Percentiles rank a stretch among this genome's conserved stretches.
phyloP scores from a whole-genome alignment of 2,888 invertebrate genomes.

The Podotricha telesiphe region DNA sequence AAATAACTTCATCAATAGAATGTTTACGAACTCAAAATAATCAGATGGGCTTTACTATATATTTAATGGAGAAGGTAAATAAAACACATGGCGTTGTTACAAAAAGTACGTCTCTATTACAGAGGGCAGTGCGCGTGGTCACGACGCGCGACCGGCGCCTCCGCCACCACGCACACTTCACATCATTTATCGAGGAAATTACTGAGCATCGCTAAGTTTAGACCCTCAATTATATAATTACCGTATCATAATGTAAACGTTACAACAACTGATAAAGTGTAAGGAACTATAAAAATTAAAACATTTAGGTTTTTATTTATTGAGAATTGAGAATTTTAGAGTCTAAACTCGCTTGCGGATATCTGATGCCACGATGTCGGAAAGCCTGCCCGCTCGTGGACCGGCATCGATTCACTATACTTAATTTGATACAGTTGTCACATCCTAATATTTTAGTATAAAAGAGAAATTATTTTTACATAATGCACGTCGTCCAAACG shows the following conservation, averaged over 20 bases:
- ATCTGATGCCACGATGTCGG: no score
- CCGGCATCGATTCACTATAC: background rate
- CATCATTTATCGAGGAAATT: slow-evolving; percentile 21
- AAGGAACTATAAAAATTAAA: slow-evolving; percentile 4
- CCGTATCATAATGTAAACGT: background rate
- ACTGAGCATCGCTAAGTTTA: slow-evolving; percentile 28
- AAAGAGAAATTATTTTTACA: slow-evolving; percentile 10
- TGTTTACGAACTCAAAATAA: no score
- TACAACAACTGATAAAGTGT: background rate
- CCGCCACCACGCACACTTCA: slow-evolving; percentile 6
- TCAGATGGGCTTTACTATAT: no score
- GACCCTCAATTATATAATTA: slow-evolving; percentile 8
- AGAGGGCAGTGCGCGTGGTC: slow-evolving; percentile 50
- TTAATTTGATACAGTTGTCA: slow-evolving; percentile 3
- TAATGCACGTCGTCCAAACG: background rate
- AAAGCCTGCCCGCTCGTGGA: background rate
- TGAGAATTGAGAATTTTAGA: background rate
- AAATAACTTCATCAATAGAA: no score
- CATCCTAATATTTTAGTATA: slow-evolving; percentile 5
- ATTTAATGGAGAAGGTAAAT: slow-evolving; percentile 46
- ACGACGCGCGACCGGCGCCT: background rate
- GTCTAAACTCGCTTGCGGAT: slow-evolving; percentile 4
- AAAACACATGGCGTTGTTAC: slow-evolving; percentile 61
- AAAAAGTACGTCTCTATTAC: slow-evolving; percentile 73
- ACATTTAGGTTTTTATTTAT: background rate